These are phyloP conservation scores for Polyommatus iphigenia DNA, from an alignment of 2,888 invertebrate species.

Conservation along the genomic window DNA sequence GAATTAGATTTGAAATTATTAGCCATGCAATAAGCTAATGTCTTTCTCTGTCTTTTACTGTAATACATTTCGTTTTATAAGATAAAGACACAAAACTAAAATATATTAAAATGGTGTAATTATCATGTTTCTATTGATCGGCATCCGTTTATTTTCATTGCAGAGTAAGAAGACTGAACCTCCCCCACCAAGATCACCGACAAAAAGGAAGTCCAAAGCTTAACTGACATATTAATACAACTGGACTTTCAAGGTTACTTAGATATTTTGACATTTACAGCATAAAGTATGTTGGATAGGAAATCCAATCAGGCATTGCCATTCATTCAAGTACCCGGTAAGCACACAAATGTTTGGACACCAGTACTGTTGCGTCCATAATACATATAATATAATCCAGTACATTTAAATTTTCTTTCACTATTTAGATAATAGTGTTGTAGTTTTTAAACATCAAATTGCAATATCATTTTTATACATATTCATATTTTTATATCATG, in stretches of 20 bases:
- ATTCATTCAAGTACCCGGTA: neutral
- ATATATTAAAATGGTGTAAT: too few relatives aligned
- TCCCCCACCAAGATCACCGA: constrained; percentile 62
- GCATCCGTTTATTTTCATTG: constrained; percentile 42
- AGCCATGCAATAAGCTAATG: neutral
- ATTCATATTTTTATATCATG: constrained; percentile 14
- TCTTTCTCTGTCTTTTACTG: too few relatives aligned
- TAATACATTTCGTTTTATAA: too few relatives aligned
- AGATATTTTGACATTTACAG: neutral
- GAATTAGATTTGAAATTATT: too few relatives aligned
- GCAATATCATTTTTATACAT: constrained; percentile 7
- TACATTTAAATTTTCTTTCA: neutral
- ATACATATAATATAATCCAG: neutral
- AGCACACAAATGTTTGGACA: neutral
- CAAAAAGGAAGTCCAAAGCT: constrained; percentile 68
- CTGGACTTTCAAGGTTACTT: neutral
- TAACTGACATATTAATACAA: constrained; percentile 43
- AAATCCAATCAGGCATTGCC: neutral
- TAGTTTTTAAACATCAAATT: neutral
- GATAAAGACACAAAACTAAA: too few relatives aligned
- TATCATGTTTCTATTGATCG: neutral
- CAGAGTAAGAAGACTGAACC: constrained; percentile 76
- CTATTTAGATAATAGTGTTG: constrained; percentile 1
- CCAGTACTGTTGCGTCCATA: neutral
- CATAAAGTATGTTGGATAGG: neutral